These are phyloP conservation scores for Hartigia nigra DNA, from an alignment of 2,888 invertebrate species.

Conservation along the genomic window DNA sequence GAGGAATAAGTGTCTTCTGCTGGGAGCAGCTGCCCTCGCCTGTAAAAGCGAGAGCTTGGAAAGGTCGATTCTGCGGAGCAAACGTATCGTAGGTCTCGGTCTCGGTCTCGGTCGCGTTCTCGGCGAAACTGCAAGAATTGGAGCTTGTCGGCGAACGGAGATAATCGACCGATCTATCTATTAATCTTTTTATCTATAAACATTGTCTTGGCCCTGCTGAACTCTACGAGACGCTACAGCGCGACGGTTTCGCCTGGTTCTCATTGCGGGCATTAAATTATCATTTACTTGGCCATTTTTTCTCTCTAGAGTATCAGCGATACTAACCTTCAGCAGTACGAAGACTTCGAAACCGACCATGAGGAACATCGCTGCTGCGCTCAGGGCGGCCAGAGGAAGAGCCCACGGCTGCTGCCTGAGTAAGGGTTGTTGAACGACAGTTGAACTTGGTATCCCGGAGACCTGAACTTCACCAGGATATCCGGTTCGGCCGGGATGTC, in stretches of 20 bases:
- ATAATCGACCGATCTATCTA: background rate
- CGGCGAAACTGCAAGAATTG: constrained; percentile 32
- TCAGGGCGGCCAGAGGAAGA: constrained; percentile 86
- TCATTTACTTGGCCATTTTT: background rate
- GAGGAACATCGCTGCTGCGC: constrained; percentile 84
- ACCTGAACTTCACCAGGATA: constrained; percentile 23
- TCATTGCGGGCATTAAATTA: background rate
- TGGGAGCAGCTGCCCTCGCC: constrained; percentile 85
- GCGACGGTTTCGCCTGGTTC: background rate
- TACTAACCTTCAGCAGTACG: constrained; percentile 77
- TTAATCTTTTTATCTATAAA: background rate
- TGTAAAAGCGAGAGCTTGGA: constrained; percentile 27
- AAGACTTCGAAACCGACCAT: constrained; percentile 91
- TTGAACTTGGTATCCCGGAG: constrained; percentile 34
- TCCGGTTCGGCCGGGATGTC: constrained; percentile 46
- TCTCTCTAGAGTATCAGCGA: background rate
- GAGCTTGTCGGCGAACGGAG: constrained; percentile 48
- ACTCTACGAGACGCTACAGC: background rate
- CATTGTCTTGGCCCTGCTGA: background rate
- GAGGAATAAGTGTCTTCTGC: constrained; percentile 85
- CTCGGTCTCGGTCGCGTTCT: constrained; percentile 2
- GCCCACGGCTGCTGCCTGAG: constrained; percentile 88
- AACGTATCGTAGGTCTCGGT: constrained; percentile 3
- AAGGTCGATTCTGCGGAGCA: constrained; percentile 4
- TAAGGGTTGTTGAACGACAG: constrained; percentile 62